Conservation (phyloP, 1,140 invertebrate genomes). For the Lordiphosa stackelbergi region DNA sequence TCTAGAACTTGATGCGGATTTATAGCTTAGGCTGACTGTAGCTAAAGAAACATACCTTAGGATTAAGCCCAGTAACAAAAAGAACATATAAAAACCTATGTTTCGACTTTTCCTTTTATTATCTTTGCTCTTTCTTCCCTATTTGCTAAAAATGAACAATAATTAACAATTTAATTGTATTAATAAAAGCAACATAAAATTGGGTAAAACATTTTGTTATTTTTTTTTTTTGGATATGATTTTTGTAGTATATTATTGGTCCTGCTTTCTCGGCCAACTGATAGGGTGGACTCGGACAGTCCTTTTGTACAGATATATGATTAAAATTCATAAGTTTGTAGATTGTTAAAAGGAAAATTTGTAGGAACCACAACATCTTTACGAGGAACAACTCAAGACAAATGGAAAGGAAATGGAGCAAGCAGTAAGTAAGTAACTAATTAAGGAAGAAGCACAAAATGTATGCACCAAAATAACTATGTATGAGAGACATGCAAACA, state of each 20-base stretch:
- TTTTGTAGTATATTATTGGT: conserved; percentile 38
- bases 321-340: conserved; percentile 45
- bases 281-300: conserved; percentile 43
- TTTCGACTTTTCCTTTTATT: too few relatives aligned
- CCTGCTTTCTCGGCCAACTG: conserved; percentile 76
- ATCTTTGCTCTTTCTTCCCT: too few relatives aligned
- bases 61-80: too few relatives aligned
- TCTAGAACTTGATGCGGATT: too few relatives aligned
- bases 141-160: background rate
- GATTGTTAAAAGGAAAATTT: conserved; percentile 58
- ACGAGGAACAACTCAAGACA: conserved; percentile 49
- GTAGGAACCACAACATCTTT: conserved; percentile 67
- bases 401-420: conserved; percentile 46
- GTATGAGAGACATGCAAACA: conserved; percentile 24
- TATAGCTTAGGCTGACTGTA: too few relatives aligned
- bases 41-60: too few relatives aligned
- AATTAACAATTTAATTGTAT: background rate
- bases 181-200: conserved; percentile 6
- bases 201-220: conserved; percentile 21
- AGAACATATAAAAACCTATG: too few relatives aligned
- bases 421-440: conserved; percentile 30
- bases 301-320: conserved; percentile 47
- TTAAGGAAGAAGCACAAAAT: conserved; percentile 12
- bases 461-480: conserved; percentile 8
- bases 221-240: conserved; percentile 1